Evolutionary conservation across 2,888 invertebrate genomes (phyloP).

Genomic region (Stramonita haemastoma): DNA sequence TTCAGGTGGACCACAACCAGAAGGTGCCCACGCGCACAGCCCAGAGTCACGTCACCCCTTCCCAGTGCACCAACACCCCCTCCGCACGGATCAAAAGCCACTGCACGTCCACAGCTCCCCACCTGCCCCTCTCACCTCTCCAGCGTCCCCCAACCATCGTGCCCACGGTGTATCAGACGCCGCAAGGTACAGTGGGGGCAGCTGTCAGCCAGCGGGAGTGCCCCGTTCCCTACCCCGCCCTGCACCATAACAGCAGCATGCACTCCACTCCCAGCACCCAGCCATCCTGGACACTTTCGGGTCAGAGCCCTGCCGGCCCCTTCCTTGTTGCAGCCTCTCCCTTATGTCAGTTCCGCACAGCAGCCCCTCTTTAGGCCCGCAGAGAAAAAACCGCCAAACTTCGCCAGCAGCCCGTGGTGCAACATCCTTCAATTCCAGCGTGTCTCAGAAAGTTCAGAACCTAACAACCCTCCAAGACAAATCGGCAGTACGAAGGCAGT

Average conservation of each 20-base stretch:
- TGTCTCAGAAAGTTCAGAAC: slow-evolving; percentile 16
- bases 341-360: not conserved
- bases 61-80: slow-evolving; percentile 9
- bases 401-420: slow-evolving; percentile 17
- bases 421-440: slow-evolving; percentile 18
- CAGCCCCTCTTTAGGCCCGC: not conserved
- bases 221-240: not conserved
- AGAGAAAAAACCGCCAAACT: not conserved
- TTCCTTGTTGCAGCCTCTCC: not conserved
- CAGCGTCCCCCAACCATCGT: not conserved
- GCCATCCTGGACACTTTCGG: not conserved
- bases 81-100: not conserved
- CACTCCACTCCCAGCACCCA: not conserved
- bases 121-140: not conserved
- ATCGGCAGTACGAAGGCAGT: not conserved
- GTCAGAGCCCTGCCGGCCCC: not conserved
- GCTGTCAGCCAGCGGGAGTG: not conserved
- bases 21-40: slow-evolving; percentile 18
- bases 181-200: slow-evolving; percentile 5
- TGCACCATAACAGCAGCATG: not conserved
- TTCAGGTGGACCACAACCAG: not conserved
- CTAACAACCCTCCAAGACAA: not conserved
- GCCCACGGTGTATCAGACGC: not conserved
- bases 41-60: slow-evolving; percentile 7
- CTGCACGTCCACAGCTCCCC: not conserved